Evolutionary conservation across 2,113 vertebrate genomes (phyloP), one percentile per base, ranked within the genome.

Genomic region (Lynx canadensis): DNA sequence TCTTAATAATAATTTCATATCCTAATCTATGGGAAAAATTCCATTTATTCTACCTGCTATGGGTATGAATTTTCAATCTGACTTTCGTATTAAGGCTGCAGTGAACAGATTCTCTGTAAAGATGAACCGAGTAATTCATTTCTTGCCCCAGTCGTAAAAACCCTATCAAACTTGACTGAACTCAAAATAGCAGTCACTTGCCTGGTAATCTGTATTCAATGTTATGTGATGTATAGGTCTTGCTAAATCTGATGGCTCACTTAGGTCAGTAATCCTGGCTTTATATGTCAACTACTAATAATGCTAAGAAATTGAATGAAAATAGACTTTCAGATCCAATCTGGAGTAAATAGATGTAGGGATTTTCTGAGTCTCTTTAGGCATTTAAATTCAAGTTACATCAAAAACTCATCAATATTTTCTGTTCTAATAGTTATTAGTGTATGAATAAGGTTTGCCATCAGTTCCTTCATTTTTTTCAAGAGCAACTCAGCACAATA

Each of bases 221-320:
- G 5, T 57, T 3, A 63, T 81, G 7, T 50, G 38, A 95, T 97
- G 48, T 68, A 60, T 74, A 74, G 3, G 8, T 45, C 50, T 96
- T 98, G 92, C 55, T 50, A 94, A 29, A n/a, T 93, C 95, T 81
- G 7, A 63, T 95, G 52, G 38, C 29, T 69, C 86, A 92, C 90
- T 89, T 94, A 97, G 16, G 93, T 96, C 88, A 94, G 29, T 92
- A 81, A 55, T 84, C 95, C 63, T 71, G 95, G 52, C 1, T 97
- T 98, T 98, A 85, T 81, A 97, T 96, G 88, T 97, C 45, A 85
- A 85, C 55, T 91, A 94, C n/a, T 95, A 98, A 96, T 18, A 87
- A 74, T 78, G 69, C 8, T 96, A 94, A 96, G 94, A 97, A 96
- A 80, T 82, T 55, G 52, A 89, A 96, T 92, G 63, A 79, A 96